These are phyloP conservation scores for Oscheius myriophilus DNA, from an alignment of 2,888 invertebrate species.

Conservation along the genomic window DNA sequence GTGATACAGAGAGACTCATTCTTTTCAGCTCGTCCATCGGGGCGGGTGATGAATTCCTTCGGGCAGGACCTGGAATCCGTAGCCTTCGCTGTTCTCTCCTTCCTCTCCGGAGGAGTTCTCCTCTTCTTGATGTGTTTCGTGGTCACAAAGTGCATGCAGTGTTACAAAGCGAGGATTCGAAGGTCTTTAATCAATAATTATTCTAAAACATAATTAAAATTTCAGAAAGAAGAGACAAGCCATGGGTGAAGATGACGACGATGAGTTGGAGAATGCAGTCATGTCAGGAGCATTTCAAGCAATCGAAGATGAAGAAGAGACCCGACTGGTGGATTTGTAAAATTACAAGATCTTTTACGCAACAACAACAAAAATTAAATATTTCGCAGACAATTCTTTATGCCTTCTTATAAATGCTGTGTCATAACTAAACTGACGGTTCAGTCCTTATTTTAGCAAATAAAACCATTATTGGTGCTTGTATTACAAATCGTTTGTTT, in stretches of 20 bases:
- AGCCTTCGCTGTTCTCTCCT: slow-evolving; percentile 44
- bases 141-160: slow-evolving; percentile 52
- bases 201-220: background rate
- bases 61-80: slow-evolving; percentile 52
- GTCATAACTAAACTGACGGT: too few relatives aligned
- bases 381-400: too few relatives aligned
- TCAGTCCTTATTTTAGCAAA: too few relatives aligned
- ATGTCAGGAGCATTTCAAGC: slow-evolving; percentile 24
- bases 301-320: slow-evolving; percentile 29
- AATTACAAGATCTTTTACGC: background rate
- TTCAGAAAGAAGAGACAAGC: slow-evolving; percentile 47
- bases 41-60: slow-evolving; percentile 43
- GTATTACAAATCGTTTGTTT: too few relatives aligned
- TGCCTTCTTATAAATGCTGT: too few relatives aligned
- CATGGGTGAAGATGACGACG: slow-evolving; percentile 44
- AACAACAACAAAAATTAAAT: too few relatives aligned
- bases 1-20: background rate
- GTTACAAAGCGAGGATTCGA: slow-evolving; percentile 51
- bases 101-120: slow-evolving; percentile 44
- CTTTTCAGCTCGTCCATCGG: slow-evolving; percentile 28
- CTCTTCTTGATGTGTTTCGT: slow-evolving; percentile 51
- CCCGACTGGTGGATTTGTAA: slow-evolving; percentile 23
- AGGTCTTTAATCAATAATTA: slow-evolving; percentile 25
- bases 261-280: slow-evolving; percentile 26
- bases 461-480: too few relatives aligned